phyloP scores from a whole-genome alignment of 2,797 vertebrate species.

The Periophthalmus magnuspinnatus region DNA sequence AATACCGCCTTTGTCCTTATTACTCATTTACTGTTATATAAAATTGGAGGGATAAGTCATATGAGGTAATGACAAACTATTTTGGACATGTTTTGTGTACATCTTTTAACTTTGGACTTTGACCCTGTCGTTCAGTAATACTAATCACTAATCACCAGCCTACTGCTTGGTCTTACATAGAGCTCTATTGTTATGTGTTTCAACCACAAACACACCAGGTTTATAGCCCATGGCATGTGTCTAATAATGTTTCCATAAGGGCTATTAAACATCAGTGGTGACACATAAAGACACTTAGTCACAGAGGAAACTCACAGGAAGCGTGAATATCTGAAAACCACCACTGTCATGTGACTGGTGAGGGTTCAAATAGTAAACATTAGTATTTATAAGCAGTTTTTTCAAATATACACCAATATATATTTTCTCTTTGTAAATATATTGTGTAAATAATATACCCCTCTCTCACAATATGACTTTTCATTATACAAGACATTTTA shows the following conservation, averaged over 20 bases:
- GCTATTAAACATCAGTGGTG: slow-evolving; percentile 19
- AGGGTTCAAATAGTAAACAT: neutral
- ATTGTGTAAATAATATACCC: neutral
- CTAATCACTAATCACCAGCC: slow-evolving; percentile 69
- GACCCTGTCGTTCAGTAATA: slow-evolving; percentile 26
- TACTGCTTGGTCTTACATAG: slow-evolving; percentile 61
- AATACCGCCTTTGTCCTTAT: slow-evolving; percentile 45
- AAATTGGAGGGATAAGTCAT: slow-evolving; percentile 20
- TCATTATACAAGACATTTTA: neutral
- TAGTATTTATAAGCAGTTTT: neutral
- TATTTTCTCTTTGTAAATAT: too few relatives aligned
- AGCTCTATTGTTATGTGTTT: slow-evolving; percentile 32
- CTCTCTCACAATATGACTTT: neutral
- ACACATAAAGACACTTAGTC: slow-evolving; percentile 34
- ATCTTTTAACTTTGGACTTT: slow-evolving; percentile 29
- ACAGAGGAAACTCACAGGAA: slow-evolving; percentile 52
- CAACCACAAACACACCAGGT: slow-evolving; percentile 27
- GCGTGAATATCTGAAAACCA: neutral
- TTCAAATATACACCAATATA: neutral
- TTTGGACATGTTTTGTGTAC: slow-evolving; percentile 33
- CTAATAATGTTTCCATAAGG: neutral
- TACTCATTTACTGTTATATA: slow-evolving; percentile 11
- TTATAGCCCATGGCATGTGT: slow-evolving; percentile 8
- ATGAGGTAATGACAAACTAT: slow-evolving; percentile 15
- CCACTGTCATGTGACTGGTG: slow-evolving; percentile 1